Evolutionary conservation across 2,113 vertebrate genomes (phyloP), one percentile per base, ranked within the genome.

Genomic region (Seriola aureovittata): DNA sequence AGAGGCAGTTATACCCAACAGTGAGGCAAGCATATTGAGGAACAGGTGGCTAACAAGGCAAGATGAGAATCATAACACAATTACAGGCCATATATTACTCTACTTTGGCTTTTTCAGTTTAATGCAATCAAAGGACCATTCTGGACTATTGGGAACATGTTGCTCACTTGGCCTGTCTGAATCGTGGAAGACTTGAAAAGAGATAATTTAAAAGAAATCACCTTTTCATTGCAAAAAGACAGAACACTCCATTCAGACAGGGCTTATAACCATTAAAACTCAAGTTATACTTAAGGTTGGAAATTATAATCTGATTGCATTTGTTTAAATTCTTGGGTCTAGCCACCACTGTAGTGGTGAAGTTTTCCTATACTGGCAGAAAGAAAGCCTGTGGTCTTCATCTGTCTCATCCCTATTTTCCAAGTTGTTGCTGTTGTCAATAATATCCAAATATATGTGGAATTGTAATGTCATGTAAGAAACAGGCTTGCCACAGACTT

Each of bases 51-150:
- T 78, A 85, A 89, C 81, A 72, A 68, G 71, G 32, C 10, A 55
- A 68, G 14, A 75, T 55, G 54, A 62, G 66, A 46, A 75, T 75
- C 68, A 64, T 71, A 91, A 92, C 55, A 42, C 46, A 83, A 84
- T 91, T 81, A 82, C 25, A 64, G 59, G 40, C 17, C 72, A 21
- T 58, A 13, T 12, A 42, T 19, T 21, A 32, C 23, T 55, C n/a
- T 36, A 52, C 5, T 13, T 17, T 5, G 5, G 64, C 23, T n/a
- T 46, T 42, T 69, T 46, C 13, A 40, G 17, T 64, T 38, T 84
- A 83, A 91, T 80, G 65, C 67, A 82, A 89, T 89, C 50, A 86
- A 42, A 68, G 40, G 19, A 0, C 72, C 38, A 3, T 73, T 91
- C 11, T 58, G 5, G 60, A 25, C 60, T 11, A 13, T 19, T 5